Conservation (phyloP, 2,113 vertebrate species). For the Diadophis punctatus region DNA sequence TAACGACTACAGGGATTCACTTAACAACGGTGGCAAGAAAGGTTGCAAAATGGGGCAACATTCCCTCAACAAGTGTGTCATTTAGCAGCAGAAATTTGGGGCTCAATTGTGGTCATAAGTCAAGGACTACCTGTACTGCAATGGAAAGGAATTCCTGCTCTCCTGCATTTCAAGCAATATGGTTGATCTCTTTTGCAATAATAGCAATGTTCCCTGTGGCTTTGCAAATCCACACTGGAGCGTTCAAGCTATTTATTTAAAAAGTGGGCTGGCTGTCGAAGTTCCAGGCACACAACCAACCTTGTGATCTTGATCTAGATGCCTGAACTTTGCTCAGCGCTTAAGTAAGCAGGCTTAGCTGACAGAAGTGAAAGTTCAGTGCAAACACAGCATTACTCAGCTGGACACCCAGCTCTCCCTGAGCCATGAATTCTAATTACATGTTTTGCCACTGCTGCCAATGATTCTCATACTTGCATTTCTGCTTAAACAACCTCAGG, state of each 20-base stretch:
- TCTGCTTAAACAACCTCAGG: neutral
- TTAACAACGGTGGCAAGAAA: neutral
- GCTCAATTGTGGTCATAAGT: neutral
- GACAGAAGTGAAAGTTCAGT: neutral
- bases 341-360: neutral
- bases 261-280: neutral
- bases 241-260: neutral
- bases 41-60: neutral
- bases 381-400: neutral
- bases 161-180: neutral
- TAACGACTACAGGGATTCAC: neutral
- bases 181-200: neutral
- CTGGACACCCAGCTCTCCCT: neutral
- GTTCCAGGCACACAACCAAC: neutral
- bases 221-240: neutral
- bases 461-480: neutral
- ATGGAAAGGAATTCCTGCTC: neutral
- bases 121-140: neutral
- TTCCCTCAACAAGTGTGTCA: neutral
- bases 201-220: neutral
- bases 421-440: neutral
- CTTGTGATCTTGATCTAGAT: neutral
- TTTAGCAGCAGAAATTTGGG: neutral
- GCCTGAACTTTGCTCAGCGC: constrained; percentile 14
- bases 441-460: neutral